Conservation (phyloP, 2,797 vertebrate species). For the Spinus pinus region DNA sequence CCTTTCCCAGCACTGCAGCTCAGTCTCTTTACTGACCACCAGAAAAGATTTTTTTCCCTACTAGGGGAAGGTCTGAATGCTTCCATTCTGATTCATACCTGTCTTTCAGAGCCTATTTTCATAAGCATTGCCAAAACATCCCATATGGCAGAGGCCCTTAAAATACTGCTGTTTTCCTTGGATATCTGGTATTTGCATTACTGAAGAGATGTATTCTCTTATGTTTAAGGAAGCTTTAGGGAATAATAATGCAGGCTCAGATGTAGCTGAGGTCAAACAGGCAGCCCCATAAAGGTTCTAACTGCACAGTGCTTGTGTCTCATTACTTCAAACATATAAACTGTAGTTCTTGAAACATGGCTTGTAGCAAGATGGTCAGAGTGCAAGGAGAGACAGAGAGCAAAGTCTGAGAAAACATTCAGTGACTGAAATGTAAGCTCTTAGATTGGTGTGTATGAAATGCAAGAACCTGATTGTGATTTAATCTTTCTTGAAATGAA, state of each 20-base stretch:
- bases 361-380: background rate
- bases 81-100: background rate
- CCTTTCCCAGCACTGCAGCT: background rate
- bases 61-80: background rate
- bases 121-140: background rate
- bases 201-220: background rate
- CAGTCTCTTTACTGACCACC: background rate
- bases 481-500: background rate
- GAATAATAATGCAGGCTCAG: background rate
- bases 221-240: background rate
- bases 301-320: background rate
- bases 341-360: background rate
- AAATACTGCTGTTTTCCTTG: conserved; percentile 10
- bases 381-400: background rate
- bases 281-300: background rate
- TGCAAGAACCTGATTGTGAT: background rate
- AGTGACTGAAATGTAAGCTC: background rate
- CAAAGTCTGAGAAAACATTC: background rate
- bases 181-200: background rate
- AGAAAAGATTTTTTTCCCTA: background rate
- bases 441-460: background rate
- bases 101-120: background rate
- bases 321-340: background rate
- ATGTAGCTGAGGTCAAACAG: background rate
- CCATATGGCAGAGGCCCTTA: background rate